phyloP scores from a whole-genome alignment of 2,113 vertebrate genomes.

The Boleophthalmus pectinirostris region DNA sequence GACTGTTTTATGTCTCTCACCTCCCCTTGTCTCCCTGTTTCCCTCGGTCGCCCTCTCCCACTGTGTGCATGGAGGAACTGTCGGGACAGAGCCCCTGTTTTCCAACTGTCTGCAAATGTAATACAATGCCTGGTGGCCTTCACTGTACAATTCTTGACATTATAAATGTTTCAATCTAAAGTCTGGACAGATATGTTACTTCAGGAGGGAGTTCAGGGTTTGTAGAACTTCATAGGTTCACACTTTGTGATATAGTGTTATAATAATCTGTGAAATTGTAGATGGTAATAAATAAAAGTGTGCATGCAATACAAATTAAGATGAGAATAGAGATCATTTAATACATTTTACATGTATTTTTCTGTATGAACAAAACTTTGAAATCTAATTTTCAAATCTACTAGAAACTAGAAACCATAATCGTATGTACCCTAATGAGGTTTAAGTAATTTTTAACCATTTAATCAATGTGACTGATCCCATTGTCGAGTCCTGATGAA shows the following conservation, averaged over 20 bases:
- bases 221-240: neutral
- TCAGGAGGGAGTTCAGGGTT: neutral
- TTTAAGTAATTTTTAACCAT: neutral
- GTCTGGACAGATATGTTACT: neutral
- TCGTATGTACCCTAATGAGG: neutral
- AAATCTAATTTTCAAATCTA: no score
- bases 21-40: constrained; percentile 26
- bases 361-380: neutral
- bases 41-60: constrained; percentile 24
- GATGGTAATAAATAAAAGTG: neutral
- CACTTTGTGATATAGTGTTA: neutral
- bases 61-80: constrained; percentile 29
- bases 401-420: neutral
- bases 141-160: neutral
- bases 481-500: neutral
- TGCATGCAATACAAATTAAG: no score
- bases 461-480: neutral
- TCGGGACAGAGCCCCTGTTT: constrained; percentile 40
- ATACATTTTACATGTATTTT: no score
- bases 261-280: neutral
- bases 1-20: constrained; percentile 41
- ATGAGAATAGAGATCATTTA: no score
- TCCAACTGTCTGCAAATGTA: constrained; percentile 17
- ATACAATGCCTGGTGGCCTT: neutral
- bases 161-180: neutral